Evolutionary conservation across 2,113 vertebrate species (phyloP), one percentile per base, ranked within the genome.

Genomic region (Willisornis vidua): DNA sequence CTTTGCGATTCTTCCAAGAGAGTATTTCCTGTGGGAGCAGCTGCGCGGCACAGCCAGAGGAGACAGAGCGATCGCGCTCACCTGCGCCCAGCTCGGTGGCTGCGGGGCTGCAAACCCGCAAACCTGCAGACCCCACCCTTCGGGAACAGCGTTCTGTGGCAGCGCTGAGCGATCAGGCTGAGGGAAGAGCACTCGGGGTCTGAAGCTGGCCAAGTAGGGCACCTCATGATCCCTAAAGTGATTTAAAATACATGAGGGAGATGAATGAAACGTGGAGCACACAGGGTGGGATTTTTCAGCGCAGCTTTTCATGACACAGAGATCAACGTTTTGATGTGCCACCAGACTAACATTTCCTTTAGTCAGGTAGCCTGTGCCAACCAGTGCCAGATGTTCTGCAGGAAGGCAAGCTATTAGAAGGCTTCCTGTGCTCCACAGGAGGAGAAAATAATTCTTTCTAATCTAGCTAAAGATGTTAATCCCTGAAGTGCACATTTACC

Each of bases 391-490:
- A 73, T 87, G 54, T 85, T 73, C 48, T 43, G 46, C 59, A 71
- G 80, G 76, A 89, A 87, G 37, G 19, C 77, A 82, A 45, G 49
- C 55, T 85, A 29, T 71, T 77, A 48, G 45, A 65, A 61, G 58
- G 52, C 52, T 90, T 85, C 54, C 54, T 55, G 10, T 48, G 8
- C 33, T 59, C 33, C 41, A 37, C 1, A 48, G 39, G 71, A 66
- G 35, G 72, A 85, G 48, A 91, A 85, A 51, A 89, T 51, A 93
- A 68, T 90, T 82, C 67, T 77, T 91, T 51, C 55, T 90, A 70
- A 88, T 83, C 67, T 91, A 91, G 41, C 67, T 93, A 6, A 63
- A 79, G 66, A 70, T 79, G 29, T 65, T 91, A 35, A 79, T 85
- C 68, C 82, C 51, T 19, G 48, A 67, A 85, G 68, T 41, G 39